Percentiles rank a stretch among this genome's conserved stretches.
phyloP scores from a whole-genome alignment of 2,797 vertebrate genomes.

The Clarias pachynema region DNA sequence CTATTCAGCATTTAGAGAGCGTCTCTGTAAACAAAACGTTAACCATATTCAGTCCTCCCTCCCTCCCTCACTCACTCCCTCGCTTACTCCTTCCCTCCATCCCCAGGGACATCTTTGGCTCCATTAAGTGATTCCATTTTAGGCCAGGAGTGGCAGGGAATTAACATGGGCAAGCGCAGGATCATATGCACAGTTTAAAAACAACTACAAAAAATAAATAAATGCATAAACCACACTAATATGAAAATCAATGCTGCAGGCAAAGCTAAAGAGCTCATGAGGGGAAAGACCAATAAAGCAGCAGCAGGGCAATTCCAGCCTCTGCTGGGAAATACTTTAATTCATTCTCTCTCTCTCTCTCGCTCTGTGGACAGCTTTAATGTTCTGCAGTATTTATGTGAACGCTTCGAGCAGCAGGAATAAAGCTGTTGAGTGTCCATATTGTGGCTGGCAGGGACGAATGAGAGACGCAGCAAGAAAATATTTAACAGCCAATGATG shows the following conservation, averaged over 20 bases:
- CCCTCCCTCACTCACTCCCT: background rate
- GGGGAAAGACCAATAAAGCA: slow-evolving; percentile 77
- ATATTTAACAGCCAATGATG: background rate
- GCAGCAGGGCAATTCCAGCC: slow-evolving; percentile 66
- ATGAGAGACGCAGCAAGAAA: slow-evolving; percentile 13
- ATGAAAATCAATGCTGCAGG: slow-evolving; percentile 80
- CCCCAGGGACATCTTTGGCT: slow-evolving; percentile 78
- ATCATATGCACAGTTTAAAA: slow-evolving; percentile 84
- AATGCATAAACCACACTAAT: slow-evolving; percentile 82
- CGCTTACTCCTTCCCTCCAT: slow-evolving; percentile 27
- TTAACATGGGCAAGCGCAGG: slow-evolving; percentile 72
- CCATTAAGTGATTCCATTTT: slow-evolving; percentile 83
- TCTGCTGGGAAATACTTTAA: slow-evolving; percentile 79
- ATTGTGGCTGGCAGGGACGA: slow-evolving; percentile 71
- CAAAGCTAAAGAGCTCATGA: slow-evolving; percentile 65
- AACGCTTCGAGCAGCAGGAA: slow-evolving; percentile 66
- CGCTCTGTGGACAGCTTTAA: slow-evolving; percentile 80
- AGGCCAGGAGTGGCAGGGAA: slow-evolving; percentile 71
- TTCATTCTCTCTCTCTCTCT: slow-evolving; percentile 76
- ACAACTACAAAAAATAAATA: slow-evolving; percentile 85
- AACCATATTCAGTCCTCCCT: slow-evolving; percentile 31
- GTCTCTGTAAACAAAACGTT: slow-evolving; percentile 46
- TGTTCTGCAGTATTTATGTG: slow-evolving; percentile 80
- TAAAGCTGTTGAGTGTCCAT: slow-evolving; percentile 80
- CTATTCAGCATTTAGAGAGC: slow-evolving; percentile 42